Conservation (phyloP, 2,113 vertebrate species). For the Castor canadensis region DNA sequence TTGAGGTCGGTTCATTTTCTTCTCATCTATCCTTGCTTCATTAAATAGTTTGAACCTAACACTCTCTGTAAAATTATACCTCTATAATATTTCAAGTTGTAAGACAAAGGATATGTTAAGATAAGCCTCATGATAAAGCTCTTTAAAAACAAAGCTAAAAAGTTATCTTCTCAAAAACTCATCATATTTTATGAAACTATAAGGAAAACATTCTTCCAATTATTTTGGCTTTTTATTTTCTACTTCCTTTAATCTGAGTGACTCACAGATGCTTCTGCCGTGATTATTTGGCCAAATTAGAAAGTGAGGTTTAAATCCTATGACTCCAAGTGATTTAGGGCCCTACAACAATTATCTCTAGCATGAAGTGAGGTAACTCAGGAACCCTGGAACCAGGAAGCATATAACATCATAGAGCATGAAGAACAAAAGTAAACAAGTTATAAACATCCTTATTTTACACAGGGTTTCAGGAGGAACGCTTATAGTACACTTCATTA, state of each 20-base stretch:
- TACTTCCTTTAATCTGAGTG: background rate
- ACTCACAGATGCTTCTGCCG: background rate
- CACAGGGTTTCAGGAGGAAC: background rate
- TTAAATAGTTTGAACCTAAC: too few relatives aligned
- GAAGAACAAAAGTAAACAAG: background rate
- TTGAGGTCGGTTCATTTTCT: too few relatives aligned
- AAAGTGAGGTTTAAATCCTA: background rate
- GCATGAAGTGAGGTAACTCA: background rate
- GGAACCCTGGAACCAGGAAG: background rate
- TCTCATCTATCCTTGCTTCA: too few relatives aligned
- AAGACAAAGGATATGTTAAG: background rate
- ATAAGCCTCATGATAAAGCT: background rate
- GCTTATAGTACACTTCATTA: background rate
- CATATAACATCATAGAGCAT: background rate
- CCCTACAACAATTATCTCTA: background rate
- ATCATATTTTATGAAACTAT: background rate
- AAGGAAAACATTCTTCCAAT: background rate
- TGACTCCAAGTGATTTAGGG: background rate
- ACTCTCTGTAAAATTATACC: background rate
- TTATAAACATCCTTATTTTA: background rate
- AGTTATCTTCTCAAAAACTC: background rate
- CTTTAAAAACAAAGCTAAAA: background rate
- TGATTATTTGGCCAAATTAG: background rate
- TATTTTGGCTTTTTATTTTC: background rate
- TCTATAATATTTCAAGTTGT: conserved; percentile 33